phyloP scores from a whole-genome alignment of 2,797 vertebrate species.

The Hippoglossus hippoglossus region DNA sequence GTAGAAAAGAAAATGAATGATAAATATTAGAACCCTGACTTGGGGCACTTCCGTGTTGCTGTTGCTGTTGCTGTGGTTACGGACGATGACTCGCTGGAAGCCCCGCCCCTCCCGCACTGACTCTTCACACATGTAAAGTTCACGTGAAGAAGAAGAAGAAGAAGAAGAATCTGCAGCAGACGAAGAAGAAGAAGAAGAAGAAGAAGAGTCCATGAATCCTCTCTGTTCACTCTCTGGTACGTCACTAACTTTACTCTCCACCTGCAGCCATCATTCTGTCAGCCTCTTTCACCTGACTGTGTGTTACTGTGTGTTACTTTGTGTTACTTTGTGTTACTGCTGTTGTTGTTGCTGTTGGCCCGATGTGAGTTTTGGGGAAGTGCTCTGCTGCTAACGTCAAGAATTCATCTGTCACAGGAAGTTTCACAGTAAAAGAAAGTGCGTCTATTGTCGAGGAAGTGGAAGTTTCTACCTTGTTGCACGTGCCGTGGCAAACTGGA shows the following conservation, averaged over 20 bases:
- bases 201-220: neutral
- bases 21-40: too few species aligned
- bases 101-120: slow-evolving; percentile 42
- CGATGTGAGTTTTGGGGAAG: neutral
- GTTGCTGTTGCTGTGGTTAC: slow-evolving; percentile 64
- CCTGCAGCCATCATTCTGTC: too few species aligned
- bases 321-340: neutral
- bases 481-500: slow-evolving; percentile 24
- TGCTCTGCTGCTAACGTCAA: neutral
- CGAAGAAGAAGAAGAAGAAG: too few species aligned
- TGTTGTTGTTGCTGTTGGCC: neutral
- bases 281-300: too few species aligned
- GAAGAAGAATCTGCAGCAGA: too few species aligned
- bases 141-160: too few species aligned
- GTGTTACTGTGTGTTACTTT: too few species aligned
- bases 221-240: slow-evolving; percentile 36
- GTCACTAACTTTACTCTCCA: slow-evolving; percentile 3
- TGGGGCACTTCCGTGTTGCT: slow-evolving; percentile 48
- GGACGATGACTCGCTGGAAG: slow-evolving; percentile 23
- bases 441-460: slow-evolving; percentile 29
- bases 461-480: neutral
- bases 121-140: too few species aligned
- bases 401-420: slow-evolving; percentile 19
- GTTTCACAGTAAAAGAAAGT: slow-evolving; percentile 18
- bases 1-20: too few species aligned